phyloP scores from a whole-genome alignment of 2,113 vertebrate species.

The Muntiacus reevesi region DNA sequence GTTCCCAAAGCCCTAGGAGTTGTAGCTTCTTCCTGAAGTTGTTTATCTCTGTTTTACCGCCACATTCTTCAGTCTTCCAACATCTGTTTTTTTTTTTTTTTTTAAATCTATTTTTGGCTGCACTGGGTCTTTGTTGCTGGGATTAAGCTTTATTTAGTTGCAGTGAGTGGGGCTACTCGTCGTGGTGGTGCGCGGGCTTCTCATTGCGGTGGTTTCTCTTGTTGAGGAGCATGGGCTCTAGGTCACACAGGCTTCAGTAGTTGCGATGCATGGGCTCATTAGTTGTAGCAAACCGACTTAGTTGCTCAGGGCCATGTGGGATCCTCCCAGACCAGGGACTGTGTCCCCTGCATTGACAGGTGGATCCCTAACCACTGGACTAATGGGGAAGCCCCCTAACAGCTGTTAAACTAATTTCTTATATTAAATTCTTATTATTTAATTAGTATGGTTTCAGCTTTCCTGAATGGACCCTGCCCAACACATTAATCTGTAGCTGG shows the following conservation, averaged over 20 bases:
- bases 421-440: neutral
- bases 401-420: neutral
- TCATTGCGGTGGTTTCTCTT: neutral
- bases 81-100: neutral
- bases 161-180: neutral
- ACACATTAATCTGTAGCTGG: neutral
- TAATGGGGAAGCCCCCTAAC: neutral
- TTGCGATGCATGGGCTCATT: neutral
- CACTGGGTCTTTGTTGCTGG: neutral
- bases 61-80: neutral
- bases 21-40: neutral
- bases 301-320: neutral
- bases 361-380: neutral
- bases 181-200: accelerated
- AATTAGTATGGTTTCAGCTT: neutral
- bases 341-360: neutral
- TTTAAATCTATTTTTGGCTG: neutral
- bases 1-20: neutral
- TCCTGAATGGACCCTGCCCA: neutral
- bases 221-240: neutral
- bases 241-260: neutral
- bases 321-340: neutral
- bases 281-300: neutral
- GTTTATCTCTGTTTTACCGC: neutral
- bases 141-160: neutral